Evolutionary conservation across 1,140 invertebrate genomes (phyloP).

Genomic region (Procambarus clarkii): DNA sequence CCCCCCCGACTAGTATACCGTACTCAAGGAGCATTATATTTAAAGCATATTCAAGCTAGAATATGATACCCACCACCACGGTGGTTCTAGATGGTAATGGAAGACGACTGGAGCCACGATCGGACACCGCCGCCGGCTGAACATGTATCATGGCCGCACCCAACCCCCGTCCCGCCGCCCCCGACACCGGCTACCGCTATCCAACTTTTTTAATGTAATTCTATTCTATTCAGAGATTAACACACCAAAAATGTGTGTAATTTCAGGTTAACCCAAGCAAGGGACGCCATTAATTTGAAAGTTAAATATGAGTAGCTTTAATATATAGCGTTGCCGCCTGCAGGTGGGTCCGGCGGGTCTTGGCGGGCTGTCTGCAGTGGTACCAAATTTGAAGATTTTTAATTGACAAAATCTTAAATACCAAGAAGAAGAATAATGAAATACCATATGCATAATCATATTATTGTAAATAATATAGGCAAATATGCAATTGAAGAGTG

Average conservation of each 20-base stretch:
- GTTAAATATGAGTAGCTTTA: not conserved
- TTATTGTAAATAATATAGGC: not conserved
- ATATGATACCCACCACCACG: too few relatives aligned
- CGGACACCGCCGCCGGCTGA: not conserved
- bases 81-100: not conserved
- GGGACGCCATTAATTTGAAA: not conserved
- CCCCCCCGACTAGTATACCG: too few relatives aligned
- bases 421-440: too few relatives aligned
- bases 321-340: conserved; percentile 44
- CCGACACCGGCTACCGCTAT: not conserved
- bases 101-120: not conserved
- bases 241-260: not conserved
- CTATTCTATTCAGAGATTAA: not conserved
- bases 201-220: not conserved
- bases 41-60: too few relatives aligned
- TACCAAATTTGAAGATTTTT: conserved; percentile 17
- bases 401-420: not conserved
- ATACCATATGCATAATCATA: not conserved
- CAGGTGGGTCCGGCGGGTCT: conserved; percentile 43
- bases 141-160: conserved; percentile 43
- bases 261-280: not conserved
- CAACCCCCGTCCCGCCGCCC: not conserved
- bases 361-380: conserved; percentile 25
- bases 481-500: too few relatives aligned
- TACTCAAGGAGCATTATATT: too few relatives aligned